Evolutionary conservation across 2,888 invertebrate genomes (phyloP).

Genomic region (Ellobium chinense): DNA sequence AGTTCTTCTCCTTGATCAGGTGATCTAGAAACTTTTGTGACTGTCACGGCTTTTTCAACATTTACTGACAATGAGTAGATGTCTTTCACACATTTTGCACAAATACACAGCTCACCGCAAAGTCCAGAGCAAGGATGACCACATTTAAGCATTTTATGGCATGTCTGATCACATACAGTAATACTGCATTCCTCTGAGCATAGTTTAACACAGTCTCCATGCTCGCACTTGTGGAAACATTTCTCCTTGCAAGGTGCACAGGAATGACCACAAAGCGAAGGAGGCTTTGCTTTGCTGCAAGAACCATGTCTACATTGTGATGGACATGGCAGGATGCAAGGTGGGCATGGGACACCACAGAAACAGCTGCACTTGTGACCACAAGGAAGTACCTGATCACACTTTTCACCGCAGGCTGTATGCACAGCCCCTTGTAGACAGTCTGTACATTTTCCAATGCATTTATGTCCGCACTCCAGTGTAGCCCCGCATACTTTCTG

Average conservation of each 20-base stretch:
- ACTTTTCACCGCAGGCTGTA: conserved; percentile 25
- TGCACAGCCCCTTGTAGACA: conserved; percentile 42
- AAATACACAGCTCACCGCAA: conserved; percentile 46
- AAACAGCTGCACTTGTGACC: conserved; percentile 39
- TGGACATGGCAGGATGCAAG: conserved; percentile 29
- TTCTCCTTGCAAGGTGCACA: conserved; percentile 32
- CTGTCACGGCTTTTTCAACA: conserved; percentile 36
- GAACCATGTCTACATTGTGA: conserved; percentile 19
- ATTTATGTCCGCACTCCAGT: conserved; percentile 41
- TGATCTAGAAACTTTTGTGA: background rate
- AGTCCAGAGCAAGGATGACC: conserved; percentile 35
- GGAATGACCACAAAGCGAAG: conserved; percentile 8
- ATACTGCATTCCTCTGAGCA: conserved; percentile 29
- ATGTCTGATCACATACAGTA: conserved; percentile 15
- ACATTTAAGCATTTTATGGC: conserved; percentile 11
- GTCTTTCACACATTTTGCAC: conserved; percentile 25
- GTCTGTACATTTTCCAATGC: conserved; percentile 31
- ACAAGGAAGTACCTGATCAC: conserved; percentile 34
- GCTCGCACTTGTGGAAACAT: conserved; percentile 31
- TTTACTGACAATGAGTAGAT: background rate
- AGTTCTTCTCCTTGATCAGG: background rate
- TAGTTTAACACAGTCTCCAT: conserved; percentile 11
- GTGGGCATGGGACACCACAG: conserved; percentile 36
- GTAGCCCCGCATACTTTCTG: conserved; percentile 23
- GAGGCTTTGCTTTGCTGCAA: background rate